A percentile compares a stretch with the other conserved stretches of the same genome.
These are phyloP conservation scores for Caenorhabditis uteleia DNA, from an alignment of 2,888 invertebrate species.

Conservation along the genomic window DNA sequence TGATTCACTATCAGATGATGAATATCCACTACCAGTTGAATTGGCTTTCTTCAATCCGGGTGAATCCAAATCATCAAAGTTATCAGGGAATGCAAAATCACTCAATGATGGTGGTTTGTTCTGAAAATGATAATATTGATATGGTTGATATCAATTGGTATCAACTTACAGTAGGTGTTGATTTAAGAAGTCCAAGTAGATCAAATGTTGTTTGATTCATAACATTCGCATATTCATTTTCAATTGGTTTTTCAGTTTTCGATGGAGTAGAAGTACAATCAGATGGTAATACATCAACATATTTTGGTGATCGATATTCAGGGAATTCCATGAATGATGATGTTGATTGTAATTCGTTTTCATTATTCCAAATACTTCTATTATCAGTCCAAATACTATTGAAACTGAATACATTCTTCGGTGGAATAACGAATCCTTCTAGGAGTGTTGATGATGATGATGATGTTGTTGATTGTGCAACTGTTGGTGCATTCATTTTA, in stretches of 20 bases:
- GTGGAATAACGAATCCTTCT: not conserved
- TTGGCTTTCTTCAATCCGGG: slow-evolving; percentile 22
- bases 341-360: not conserved
- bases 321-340: not conserved
- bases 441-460: not conserved
- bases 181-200: not conserved
- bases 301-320: not conserved
- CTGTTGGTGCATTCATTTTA: no score
- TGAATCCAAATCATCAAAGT: slow-evolving; percentile 12
- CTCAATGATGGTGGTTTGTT: slow-evolving; percentile 2
- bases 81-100: slow-evolving; percentile 5
- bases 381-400: not conserved
- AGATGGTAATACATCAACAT: not conserved
- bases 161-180: not conserved
- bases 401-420: not conserved
- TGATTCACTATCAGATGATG: slow-evolving; percentile 24
- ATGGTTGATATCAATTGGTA: not conserved
- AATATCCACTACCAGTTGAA: slow-evolving; percentile 26
- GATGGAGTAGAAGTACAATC: not conserved
- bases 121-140: slow-evolving; percentile 11
- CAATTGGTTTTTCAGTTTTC: not conserved
- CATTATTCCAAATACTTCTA: not conserved
- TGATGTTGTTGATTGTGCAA: not conserved
- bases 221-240: not conserved
- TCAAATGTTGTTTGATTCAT: slow-evolving; percentile 1